Percentiles rank a stretch among this genome's conserved stretches.
phyloP scores from a whole-genome alignment of 2,113 vertebrate genomes.

The Noctilio leporinus region DNA sequence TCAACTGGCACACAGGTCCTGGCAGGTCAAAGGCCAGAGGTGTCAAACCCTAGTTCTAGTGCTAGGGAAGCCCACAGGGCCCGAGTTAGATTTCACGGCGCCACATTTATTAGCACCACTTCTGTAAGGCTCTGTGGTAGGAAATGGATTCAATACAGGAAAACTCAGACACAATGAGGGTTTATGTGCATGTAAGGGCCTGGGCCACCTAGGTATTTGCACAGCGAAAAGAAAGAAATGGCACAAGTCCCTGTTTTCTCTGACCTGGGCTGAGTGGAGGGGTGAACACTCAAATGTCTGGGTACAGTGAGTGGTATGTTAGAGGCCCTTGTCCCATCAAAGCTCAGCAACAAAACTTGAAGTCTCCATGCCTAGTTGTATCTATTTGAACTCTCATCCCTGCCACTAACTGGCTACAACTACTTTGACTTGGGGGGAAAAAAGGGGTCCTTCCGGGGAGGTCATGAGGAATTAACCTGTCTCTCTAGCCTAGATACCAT shows the following conservation, averaged over 20 bases:
- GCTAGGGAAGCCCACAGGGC: neutral
- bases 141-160: neutral
- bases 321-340: neutral
- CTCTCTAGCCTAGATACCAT: slow-evolving; percentile 34
- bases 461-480: neutral
- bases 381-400: neutral
- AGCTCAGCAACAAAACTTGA: neutral
- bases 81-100: neutral
- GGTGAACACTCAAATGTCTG: neutral
- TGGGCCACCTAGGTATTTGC: neutral
- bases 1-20: neutral
- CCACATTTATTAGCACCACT: neutral
- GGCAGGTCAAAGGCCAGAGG: neutral
- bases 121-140: neutral
- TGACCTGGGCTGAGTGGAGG: neutral
- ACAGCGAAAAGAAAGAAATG: neutral
- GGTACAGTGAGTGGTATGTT: neutral
- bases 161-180: neutral
- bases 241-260: neutral
- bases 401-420: neutral
- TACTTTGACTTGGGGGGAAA: neutral
- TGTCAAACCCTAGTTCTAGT: neutral
- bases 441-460: neutral
- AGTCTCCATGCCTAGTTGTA: neutral
- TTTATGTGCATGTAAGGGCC: neutral